phyloP scores from a whole-genome alignment of 2,113 vertebrate species.

The Micromys minutus region DNA sequence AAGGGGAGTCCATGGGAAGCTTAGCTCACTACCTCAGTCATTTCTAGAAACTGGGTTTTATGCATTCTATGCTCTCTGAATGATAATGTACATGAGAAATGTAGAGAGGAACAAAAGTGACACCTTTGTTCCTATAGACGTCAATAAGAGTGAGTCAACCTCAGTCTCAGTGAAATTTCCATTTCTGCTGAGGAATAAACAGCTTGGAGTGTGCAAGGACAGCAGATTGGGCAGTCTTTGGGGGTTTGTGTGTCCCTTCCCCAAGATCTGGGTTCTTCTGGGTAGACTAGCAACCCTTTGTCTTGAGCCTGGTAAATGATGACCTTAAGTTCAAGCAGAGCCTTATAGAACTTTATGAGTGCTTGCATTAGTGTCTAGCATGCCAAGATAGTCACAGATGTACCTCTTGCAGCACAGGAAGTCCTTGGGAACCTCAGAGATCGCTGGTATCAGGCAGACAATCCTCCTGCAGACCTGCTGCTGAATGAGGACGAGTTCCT shows the following conservation, averaged over 20 bases:
- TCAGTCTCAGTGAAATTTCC: background rate
- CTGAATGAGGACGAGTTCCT: conserved; percentile 95
- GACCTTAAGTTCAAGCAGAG: background rate
- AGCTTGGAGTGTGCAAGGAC: background rate
- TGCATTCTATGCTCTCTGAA: background rate
- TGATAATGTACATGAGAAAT: background rate
- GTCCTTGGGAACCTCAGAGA: conserved; percentile 97
- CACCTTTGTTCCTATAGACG: background rate
- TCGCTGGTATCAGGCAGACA: conserved; percentile 98
- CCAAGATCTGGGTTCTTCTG: background rate
- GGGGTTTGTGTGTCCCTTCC: background rate
- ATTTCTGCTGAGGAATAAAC: background rate
- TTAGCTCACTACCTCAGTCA: background rate
- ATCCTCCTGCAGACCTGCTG: conserved; percentile 91
- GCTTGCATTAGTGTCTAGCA: accelerated
- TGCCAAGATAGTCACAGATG: background rate
- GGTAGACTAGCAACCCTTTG: background rate
- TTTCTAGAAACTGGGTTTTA: conserved; percentile 37
- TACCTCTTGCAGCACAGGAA: conserved; percentile 91
- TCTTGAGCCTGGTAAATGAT: accelerated
- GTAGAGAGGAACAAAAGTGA: background rate
- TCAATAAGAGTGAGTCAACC: background rate
- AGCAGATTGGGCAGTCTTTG: background rate
- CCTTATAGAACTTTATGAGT: accelerated
- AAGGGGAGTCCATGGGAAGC: background rate